Evolutionary conservation across 1,140 invertebrate genomes (phyloP).

Genomic region (Drosophila orena): DNA sequence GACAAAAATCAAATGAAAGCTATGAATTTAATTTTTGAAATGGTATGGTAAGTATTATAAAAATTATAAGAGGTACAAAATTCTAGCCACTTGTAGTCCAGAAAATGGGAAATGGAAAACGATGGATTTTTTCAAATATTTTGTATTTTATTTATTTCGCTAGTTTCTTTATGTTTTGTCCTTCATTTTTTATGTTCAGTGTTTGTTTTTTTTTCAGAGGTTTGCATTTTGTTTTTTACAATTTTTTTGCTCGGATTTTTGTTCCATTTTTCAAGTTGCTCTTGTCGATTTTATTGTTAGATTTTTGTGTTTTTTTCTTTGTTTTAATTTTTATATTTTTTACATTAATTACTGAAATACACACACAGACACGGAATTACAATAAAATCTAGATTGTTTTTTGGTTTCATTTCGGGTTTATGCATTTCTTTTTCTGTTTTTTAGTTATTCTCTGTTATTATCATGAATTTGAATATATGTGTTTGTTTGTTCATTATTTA

Average conservation of each 20-base stretch:
- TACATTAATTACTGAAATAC: constrained; percentile 82
- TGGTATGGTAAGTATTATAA: neutral
- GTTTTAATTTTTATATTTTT: constrained; percentile 42
- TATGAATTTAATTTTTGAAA: neutral
- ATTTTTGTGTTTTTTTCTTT: constrained; percentile 40
- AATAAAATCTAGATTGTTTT: constrained; percentile 80
- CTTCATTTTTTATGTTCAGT: constrained; percentile 65
- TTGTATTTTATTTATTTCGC: constrained; percentile 81
- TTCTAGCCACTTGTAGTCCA: too few species aligned
- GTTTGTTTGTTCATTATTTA: constrained; percentile 30
- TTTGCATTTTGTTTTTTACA: constrained; percentile 61
- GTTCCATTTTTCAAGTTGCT: constrained; percentile 49
- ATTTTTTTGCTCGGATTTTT: constrained; percentile 58
- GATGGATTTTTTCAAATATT: constrained; percentile 65
- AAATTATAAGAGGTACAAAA: too few species aligned
- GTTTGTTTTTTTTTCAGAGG: constrained; percentile 36
- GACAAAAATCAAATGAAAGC: constrained; percentile 41
- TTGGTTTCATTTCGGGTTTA: constrained; percentile 43
- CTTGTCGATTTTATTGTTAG: constrained; percentile 37
- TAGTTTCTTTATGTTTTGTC: constrained; percentile 75
- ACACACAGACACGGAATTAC: constrained; percentile 83
- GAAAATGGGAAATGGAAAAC: neutral
- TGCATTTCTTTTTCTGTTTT: constrained; percentile 4
- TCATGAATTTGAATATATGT: constrained; percentile 69
- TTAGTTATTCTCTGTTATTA: constrained; percentile 55